Conservation (phyloP, 2,888 invertebrate species). For the Torymus tubicola region DNA sequence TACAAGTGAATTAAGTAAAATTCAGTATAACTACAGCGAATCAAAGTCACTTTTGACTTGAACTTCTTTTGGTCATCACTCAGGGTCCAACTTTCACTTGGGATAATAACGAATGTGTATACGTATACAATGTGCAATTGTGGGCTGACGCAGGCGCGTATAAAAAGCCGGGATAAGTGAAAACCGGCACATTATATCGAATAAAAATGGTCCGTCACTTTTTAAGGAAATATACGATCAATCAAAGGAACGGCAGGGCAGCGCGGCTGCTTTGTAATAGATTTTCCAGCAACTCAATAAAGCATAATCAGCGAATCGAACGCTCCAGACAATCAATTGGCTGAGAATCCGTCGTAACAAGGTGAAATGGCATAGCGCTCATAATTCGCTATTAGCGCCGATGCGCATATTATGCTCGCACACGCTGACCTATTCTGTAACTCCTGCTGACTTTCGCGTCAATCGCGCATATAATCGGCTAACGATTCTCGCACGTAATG, state of each 20-base stretch:
- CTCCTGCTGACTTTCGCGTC: slow-evolving; percentile 29
- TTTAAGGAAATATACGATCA: no score
- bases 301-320: background rate
- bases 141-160: background rate
- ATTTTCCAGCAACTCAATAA: no score
- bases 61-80: background rate
- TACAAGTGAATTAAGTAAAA: no score
- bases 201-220: no score
- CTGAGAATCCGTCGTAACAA: background rate
- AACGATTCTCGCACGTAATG: slow-evolving; percentile 1
- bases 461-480: slow-evolving; percentile 26
- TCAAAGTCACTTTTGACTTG: background rate
- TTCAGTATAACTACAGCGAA: no score
- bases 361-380: slow-evolving; percentile 11
- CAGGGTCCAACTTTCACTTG: background rate
- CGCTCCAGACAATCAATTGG: background rate
- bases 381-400: slow-evolving; percentile 14
- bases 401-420: background rate
- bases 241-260: no score
- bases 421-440: no score
- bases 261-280: no score
- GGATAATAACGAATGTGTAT: background rate
- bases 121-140: background rate
- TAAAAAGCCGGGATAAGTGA: no score
- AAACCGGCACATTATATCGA: no score